Base-by-base conservation (phyloP, 1,140 invertebrate species). In the Drosophila burlai region DNA sequence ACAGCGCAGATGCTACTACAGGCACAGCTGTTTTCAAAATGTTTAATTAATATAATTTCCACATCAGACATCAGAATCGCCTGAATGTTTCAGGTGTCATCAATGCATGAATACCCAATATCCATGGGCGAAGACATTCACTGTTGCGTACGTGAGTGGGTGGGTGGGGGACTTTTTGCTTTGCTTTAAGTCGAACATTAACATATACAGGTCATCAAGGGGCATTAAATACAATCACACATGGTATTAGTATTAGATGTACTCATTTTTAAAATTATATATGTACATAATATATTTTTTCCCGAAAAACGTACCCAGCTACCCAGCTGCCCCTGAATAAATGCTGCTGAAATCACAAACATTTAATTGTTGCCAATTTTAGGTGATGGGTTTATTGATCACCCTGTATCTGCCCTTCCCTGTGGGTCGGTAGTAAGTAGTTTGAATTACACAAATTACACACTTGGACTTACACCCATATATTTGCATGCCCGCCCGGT, bases 401-500 rank as follows among this genome's bases (percentile, higher is more conserved):
- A 85, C 81, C 65, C 76, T 81, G 49, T 63, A 64, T 21, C 10
- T 75, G 59, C 59, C 68, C 72, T 54, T 61, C 36, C 15, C 34
- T n/a, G 42, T 52, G 50, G 31, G 24, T 46, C 26, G 49, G 8
- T 3, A 46, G 34, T 40, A 62, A 71, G 64, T 78, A 82, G 73
- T 78, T 77, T 71, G 43, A 67, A 61, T 49, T 55, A 49, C 58
- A 40, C 45, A 64, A 47, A 59, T n/a, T n/a, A 21, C 38, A 50
- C 40, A 38, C 54, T 69, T 52, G 43, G 45, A 45, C 26, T 59
- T 81, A 67, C 42, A 83, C 21, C 9, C 21, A 55, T 24, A n/a
- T 24, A 57, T 87, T 83, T 77, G 81, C 84, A 77, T 77, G 49
- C 26, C 65, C 55, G 49, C 26, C 65, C 55, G 71, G 31, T 29